A percentile compares a stretch with the other conserved stretches of the same genome.
These are phyloP conservation scores for Dolomedes plantarius DNA, from an alignment of 2,888 invertebrate species.

Conservation along the genomic window DNA sequence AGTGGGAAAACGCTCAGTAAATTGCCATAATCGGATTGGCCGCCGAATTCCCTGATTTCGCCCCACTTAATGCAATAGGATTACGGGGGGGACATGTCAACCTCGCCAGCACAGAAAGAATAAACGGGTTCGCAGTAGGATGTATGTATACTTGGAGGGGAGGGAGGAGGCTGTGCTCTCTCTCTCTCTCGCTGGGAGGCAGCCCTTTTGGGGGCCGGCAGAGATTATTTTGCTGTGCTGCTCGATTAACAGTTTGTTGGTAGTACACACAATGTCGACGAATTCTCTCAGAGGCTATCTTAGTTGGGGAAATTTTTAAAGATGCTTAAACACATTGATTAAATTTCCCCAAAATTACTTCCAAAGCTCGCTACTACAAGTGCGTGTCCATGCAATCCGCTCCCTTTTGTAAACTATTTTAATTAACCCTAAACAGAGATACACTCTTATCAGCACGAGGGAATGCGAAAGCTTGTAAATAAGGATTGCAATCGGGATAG, in stretches of 20 bases:
- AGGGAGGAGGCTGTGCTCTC: neutral
- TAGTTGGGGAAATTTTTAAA: neutral
- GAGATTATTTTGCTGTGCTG: slow-evolving; percentile 63
- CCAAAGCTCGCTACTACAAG: neutral
- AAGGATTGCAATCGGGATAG: no score
- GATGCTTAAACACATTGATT: neutral
- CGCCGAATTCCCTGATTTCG: slow-evolving; percentile 68
- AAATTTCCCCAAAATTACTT: neutral
- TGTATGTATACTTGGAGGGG: slow-evolving; percentile 2
- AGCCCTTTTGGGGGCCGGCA: slow-evolving; percentile 23
- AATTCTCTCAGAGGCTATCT: neutral
- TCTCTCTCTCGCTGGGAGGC: neutral
- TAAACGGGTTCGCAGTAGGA: neutral
- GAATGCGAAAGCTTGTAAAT: no score
- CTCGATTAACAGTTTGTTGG: slow-evolving; percentile 43
- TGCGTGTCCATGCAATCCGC: no score
- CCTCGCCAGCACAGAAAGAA: neutral
- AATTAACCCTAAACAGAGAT: neutral
- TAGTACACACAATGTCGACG: slow-evolving; percentile 2
- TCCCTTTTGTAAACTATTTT: neutral
- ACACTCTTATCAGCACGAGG: no score
- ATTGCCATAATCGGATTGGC: slow-evolving; percentile 70
- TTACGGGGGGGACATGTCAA: slow-evolving; percentile 63
- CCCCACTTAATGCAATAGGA: slow-evolving; percentile 71
- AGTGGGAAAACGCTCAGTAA: slow-evolving; percentile 68